Base-by-base conservation (phyloP, 1,140 invertebrate species). In the Aphaenogaster rudis region DNA sequence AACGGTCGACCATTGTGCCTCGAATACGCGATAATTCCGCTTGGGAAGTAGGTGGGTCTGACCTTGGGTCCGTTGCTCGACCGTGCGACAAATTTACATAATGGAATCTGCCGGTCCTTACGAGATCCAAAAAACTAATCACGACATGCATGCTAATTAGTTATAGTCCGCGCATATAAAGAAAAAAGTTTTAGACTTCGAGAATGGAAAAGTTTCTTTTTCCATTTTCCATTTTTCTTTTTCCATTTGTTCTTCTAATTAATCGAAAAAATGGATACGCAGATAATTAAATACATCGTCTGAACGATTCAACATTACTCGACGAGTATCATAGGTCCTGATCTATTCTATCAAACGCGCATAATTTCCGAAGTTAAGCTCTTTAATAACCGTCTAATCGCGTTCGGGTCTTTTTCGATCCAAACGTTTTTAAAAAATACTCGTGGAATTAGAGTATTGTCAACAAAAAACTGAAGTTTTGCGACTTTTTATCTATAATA, bases 11-110 rank as follows among this genome's bases (percentile, higher is more conserved):
- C 80, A 88, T 91, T 91, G 87, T 91, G 45, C 9, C 4, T 42
- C 82, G 87, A 90, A 84, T 91, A 76, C 59, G 50, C 87, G 89
- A 91, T 87, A 91, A 87, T 91, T 91, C 90, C 85, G 88, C 85
- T 86, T 91, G 69, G 90, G 85, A 91, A 91, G 90, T 91, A 88
- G 90, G 90, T 91, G 87, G 90, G 89, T 81, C 90, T 78, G 57
- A 81, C 90, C 90, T 91, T 91, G 87, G 74, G 50, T 85, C 87
- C 52, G 87, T 91, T 91, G 63, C 64, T 80, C 74, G 79, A 76
- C 21, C 61, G 79, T 87, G 87, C 76, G 74, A 91, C 81, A 87
- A 86, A 91, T 91, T 89, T 69, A 66, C 87, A 66, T 79, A 50
- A 45, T 82, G 59, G 69, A 59, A 89, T 78, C 52, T 36, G 59